Percentiles rank a stretch among this genome's conserved stretches.
Conservation (phyloP, 2,113 vertebrate species). For the Xiphophorus couchianus region DNA sequence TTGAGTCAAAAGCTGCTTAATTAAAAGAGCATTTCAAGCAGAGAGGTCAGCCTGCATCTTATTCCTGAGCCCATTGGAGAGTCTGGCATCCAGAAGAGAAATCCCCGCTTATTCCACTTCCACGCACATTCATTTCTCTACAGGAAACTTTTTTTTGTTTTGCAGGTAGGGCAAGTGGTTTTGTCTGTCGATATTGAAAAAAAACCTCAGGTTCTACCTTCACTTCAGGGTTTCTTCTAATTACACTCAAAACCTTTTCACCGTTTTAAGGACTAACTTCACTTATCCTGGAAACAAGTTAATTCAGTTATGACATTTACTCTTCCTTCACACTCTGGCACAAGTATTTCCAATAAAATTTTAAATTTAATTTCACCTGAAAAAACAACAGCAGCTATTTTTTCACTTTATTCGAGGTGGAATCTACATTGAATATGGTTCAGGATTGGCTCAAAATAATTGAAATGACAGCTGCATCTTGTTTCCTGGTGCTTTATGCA, state of each 20-base stretch:
- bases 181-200: neutral
- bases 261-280: neutral
- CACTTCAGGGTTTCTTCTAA: neutral
- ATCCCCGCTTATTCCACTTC: neutral
- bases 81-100: neutral
- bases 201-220: neutral
- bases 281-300: neutral
- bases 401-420: too few relatives aligned
- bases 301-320: neutral
- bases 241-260: neutral
- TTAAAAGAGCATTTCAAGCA: neutral
- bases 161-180: neutral
- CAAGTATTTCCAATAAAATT: neutral
- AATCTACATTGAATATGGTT: too few relatives aligned
- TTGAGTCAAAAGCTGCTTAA: neutral
- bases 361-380: neutral
- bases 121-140: neutral
- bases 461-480: neutral
- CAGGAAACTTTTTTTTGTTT: neutral
- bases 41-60: neutral
- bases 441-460: neutral
- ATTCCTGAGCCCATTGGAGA: neutral
- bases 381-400: neutral
- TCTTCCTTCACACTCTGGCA: neutral
- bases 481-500: neutral